Evolutionary conservation across 2,797 vertebrate genomes (phyloP).

Genomic region (Molossus alvarezi): DNA sequence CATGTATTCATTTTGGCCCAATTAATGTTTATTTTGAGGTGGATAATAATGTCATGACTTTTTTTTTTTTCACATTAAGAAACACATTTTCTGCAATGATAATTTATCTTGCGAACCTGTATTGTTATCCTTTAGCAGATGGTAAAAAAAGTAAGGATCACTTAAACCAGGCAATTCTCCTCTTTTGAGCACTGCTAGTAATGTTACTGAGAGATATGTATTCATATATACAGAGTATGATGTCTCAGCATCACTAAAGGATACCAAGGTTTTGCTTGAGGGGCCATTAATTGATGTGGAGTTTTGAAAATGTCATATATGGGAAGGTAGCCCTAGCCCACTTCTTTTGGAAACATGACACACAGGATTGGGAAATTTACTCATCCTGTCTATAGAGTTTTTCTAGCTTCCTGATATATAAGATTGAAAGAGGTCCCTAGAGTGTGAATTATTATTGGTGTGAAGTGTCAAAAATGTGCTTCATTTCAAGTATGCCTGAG

Average conservation of each 20-base stretch:
- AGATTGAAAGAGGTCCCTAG: conserved; percentile 63
- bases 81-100: conserved; percentile 22
- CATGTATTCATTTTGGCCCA: background rate
- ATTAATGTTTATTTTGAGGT: conserved; percentile 41
- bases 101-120: conserved; percentile 63
- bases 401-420: conserved; percentile 55
- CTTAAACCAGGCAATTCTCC: background rate
- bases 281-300: background rate
- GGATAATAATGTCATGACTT: background rate
- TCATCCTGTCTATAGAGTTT: background rate
- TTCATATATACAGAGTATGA: conserved; percentile 16
- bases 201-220: background rate
- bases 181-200: background rate
- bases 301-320: conserved; percentile 46
- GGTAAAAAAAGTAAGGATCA: background rate
- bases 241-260: background rate
- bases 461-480: conserved; percentile 67
- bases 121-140: conserved; percentile 50
- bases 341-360: conserved; percentile 2
- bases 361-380: conserved; percentile 21
- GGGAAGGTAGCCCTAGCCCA: background rate
- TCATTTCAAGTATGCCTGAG: conserved; percentile 69
- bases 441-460: conserved; percentile 71
- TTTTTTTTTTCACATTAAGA: conserved; percentile 1
- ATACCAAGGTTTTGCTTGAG: conserved; percentile 15